These are phyloP conservation scores for Pachydiplax longipennis DNA, from an alignment of 2,888 invertebrate species.

Conservation along the genomic window DNA sequence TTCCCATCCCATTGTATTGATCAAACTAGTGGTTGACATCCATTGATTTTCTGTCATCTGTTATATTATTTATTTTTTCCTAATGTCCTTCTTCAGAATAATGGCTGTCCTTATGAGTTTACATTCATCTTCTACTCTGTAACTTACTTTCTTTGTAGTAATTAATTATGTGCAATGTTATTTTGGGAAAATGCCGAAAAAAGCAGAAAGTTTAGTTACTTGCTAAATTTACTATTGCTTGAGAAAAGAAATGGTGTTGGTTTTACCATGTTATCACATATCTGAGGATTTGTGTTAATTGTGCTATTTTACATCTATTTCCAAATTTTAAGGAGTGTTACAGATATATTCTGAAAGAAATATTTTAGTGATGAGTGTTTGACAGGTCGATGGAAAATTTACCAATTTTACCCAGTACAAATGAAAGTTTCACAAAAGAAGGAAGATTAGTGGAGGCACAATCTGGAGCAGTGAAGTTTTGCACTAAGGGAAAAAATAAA, in stretches of 20 bases:
- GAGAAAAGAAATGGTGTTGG: neutral
- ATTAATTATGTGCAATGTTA: neutral
- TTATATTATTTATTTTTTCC: conserved; percentile 5
- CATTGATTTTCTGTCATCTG: conserved; percentile 37
- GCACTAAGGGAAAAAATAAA: neutral
- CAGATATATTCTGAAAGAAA: neutral
- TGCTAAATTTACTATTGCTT: neutral
- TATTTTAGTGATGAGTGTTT: neutral
- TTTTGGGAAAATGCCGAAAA: neutral
- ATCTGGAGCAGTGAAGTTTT: neutral
- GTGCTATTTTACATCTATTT: neutral
- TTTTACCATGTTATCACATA: neutral
- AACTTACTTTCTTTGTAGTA: neutral
- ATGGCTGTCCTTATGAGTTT: conserved; percentile 12
- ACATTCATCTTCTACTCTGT: neutral
- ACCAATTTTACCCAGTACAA: neutral
- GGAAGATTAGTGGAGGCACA: neutral
- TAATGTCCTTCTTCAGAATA: neutral
- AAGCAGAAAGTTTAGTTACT: neutral
- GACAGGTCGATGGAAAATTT: neutral
- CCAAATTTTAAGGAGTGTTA: neutral
- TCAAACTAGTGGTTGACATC: conserved; percentile 35
- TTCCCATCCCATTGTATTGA: conserved; percentile 8
- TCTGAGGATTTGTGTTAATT: neutral
- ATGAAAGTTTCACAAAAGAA: neutral